Base-by-base conservation (phyloP, 2,888 invertebrate species). In the Neocrepidodera transversa region DNA sequence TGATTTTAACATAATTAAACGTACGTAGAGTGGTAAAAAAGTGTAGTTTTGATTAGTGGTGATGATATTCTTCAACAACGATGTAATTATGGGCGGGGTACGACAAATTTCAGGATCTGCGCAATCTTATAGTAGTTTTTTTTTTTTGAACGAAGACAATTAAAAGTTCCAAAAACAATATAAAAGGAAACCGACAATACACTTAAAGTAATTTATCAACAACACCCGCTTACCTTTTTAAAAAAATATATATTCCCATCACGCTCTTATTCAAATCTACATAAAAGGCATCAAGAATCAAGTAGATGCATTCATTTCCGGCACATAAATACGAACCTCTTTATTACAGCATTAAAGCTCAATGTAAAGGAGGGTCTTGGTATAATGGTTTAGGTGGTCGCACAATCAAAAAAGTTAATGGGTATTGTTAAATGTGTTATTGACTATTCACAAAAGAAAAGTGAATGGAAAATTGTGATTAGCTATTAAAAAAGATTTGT, bases 241-340 rank as follows among this genome's bases (percentile, higher is more conserved):
- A n/a, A n/a, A n/a, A n/a, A n/a, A n/a, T n/a, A 36, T 38, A 38
- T 50, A 50, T 50, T 50, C 50, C 38, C 38, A 36, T 50, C 50
- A 38, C 50, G 26, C 3, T 50, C 28, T 38, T 26, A 50, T 50
- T 50, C 23, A 50, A 38, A 26, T 26, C 38, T 10, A 50, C 23
- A 50, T 50, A 26, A 38, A 50, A 38, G 38, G 38, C 38, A 32
- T n/a, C 13, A 13, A 13, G 11, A 4, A 49, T 36, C 49, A 23
- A 49, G 36, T 36, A 49, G 11, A 48, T 28, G 36, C 49, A 26
- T 38, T 50, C 50, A 50, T 50, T 50, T 50, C 50, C 50, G 36
- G 50, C 38, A 23, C 32, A 11, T 32, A 32, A 32, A 32, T 2
- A 32, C 1, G 10, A 13, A 8, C 28, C 32, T 32, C 32, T 32